Percentiles rank a stretch among this genome's conserved stretches.
Evolutionary conservation across 1,140 invertebrate species (phyloP).

Genomic region (Radopholus similis): DNA sequence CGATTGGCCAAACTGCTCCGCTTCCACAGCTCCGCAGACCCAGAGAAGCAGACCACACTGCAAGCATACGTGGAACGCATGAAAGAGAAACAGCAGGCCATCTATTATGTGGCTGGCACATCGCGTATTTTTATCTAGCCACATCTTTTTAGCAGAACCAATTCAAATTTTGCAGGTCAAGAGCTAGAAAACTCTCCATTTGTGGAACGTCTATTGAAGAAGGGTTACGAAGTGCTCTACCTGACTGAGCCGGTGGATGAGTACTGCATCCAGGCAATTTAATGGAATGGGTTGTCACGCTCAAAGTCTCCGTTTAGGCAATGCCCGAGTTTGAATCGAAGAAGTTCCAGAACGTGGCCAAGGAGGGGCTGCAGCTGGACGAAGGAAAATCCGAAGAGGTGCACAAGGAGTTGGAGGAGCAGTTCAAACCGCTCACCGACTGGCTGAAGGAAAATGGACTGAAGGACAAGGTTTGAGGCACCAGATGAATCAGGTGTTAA

Average conservation of each 20-base stretch:
- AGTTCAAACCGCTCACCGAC: slow-evolving; percentile 82
- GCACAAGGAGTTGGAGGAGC: slow-evolving; percentile 78
- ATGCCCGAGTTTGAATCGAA: slow-evolving; percentile 98
- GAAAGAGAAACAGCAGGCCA: slow-evolving; percentile 92
- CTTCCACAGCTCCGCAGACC: slow-evolving; percentile 79
- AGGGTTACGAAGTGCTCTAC: slow-evolving; percentile 93
- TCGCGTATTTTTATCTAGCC: slow-evolving; percentile 67
- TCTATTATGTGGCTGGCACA: slow-evolving; percentile 92
- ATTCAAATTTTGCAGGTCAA: slow-evolving; percentile 13
- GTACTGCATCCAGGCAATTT: slow-evolving; percentile 81
- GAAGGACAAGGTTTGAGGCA: slow-evolving; percentile 71
- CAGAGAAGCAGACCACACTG: slow-evolving; percentile 71
- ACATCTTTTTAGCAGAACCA: neutral
- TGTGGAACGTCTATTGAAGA: slow-evolving; percentile 84
- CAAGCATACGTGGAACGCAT: slow-evolving; percentile 87
- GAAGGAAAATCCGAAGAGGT: too few species aligned
- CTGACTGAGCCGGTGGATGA: slow-evolving; percentile 95
- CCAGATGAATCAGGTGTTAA: neutral
- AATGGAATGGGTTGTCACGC: too few species aligned
- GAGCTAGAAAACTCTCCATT: slow-evolving; percentile 85
- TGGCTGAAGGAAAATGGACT: slow-evolving; percentile 84
- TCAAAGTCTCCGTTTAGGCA: too few species aligned
- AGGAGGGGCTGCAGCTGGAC: slow-evolving; percentile 84
- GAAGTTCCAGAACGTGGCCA: slow-evolving; percentile 97
- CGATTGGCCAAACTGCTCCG: slow-evolving; percentile 86